These are phyloP conservation scores for Centropyge bicolor DNA, from an alignment of 2,797 vertebrate species.

Conservation along the genomic window DNA sequence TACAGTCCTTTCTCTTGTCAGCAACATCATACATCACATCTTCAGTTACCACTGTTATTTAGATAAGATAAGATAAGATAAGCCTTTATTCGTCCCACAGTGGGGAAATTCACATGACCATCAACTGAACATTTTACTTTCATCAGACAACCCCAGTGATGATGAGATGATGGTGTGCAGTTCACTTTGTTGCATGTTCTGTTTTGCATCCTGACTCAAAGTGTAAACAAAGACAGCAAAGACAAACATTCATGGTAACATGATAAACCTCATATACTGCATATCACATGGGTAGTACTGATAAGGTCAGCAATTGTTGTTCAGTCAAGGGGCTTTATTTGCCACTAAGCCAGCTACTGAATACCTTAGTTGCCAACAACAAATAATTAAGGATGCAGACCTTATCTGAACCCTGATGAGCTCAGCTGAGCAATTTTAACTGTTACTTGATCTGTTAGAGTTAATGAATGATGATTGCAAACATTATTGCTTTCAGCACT, in stretches of 20 bases:
- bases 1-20: not conserved
- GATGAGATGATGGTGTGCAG: not conserved
- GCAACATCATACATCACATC: not conserved
- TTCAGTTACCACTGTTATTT: not conserved
- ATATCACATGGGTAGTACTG: too few relatives aligned
- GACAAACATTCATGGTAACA: too few relatives aligned
- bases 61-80: too few relatives aligned
- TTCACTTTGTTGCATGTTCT: not conserved
- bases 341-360: not conserved
- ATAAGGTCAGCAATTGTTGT: not conserved
- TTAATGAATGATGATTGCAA: too few relatives aligned
- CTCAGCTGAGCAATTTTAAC: too few relatives aligned
- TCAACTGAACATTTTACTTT: constrained; percentile 1
- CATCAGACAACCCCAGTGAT: not conserved
- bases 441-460: too few relatives aligned
- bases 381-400: not conserved
- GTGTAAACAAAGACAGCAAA: not conserved
- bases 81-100: too few relatives aligned
- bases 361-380: not conserved
- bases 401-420: not conserved
- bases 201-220: not conserved
- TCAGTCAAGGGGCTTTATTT: not conserved
- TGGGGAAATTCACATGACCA: too few relatives aligned
- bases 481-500: too few relatives aligned
- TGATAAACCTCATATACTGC: not conserved